Evolutionary conservation across 2,113 vertebrate genomes (phyloP).

Genomic region (Saccopteryx bilineata): DNA sequence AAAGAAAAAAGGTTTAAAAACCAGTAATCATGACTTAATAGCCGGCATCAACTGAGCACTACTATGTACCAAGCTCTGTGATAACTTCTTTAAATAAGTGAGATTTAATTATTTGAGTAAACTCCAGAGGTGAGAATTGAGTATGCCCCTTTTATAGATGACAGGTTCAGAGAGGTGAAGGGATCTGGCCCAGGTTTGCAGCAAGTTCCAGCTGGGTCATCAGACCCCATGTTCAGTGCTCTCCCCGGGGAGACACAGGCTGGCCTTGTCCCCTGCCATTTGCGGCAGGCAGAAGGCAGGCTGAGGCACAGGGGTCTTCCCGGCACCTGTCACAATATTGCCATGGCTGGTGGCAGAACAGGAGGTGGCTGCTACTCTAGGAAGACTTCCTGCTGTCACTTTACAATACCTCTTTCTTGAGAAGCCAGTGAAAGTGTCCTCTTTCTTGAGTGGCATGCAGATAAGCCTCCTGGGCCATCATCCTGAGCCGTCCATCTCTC

Average conservation of each 20-base stretch:
- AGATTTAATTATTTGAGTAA: not conserved
- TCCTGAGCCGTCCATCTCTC: not conserved
- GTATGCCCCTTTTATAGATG: not conserved
- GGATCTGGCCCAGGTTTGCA: not conserved
- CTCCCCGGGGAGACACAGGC: not conserved
- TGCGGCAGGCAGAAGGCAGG: not conserved
- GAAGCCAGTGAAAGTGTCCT: not conserved
- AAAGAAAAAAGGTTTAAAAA: not conserved
- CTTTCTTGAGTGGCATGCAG: not conserved
- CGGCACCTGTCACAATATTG: not conserved
- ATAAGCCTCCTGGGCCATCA: not conserved
- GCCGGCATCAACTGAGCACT: not conserved
- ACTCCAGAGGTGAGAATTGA: not conserved
- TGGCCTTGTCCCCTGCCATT: not conserved
- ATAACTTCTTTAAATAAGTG: not conserved
- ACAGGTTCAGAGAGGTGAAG: not conserved
- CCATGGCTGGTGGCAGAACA: not conserved
- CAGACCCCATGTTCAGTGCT: not conserved
- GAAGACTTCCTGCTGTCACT: slow-evolving; percentile 30
- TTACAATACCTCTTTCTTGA: slow-evolving; percentile 33
- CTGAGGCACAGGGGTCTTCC: not conserved
- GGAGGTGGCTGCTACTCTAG: not conserved
- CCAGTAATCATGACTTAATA: not conserved
- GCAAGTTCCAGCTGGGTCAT: not conserved
- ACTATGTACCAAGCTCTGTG: not conserved